Evolutionary conservation across 2,888 invertebrate species (phyloP).

Genomic region (Dicycla oo): DNA sequence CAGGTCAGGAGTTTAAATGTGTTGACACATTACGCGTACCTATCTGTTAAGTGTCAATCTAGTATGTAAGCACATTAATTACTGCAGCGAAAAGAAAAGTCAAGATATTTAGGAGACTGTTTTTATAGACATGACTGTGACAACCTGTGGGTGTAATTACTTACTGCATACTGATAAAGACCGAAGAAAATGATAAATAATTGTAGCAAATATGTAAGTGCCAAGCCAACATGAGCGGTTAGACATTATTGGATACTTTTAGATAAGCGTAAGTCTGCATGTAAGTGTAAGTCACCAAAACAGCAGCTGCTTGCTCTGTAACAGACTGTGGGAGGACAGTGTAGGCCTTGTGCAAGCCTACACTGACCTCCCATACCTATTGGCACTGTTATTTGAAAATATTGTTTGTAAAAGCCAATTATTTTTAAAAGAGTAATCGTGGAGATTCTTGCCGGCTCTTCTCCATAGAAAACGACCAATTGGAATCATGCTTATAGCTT

Average conservation of each 20-base stretch:
- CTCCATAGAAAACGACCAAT: too few relatives aligned
- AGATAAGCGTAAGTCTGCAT: neutral
- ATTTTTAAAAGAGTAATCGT: too few relatives aligned
- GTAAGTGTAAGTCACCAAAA: neutral
- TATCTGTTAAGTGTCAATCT: conserved; percentile 16
- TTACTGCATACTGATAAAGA: neutral
- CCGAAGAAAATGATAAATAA: neutral
- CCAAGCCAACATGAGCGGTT: neutral
- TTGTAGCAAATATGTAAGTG: neutral
- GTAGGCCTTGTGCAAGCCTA: too few relatives aligned
- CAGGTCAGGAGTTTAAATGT: conserved; percentile 37
- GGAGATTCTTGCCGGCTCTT: too few relatives aligned
- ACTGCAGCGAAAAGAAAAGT: neutral
- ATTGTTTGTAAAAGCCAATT: too few relatives aligned
- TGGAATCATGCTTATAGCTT: too few relatives aligned
- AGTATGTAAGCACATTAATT: conserved; percentile 6
- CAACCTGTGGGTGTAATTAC: conserved; percentile 1
- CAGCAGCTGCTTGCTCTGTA: neutral
- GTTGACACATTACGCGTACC: conserved; percentile 34
- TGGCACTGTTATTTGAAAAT: too few relatives aligned
- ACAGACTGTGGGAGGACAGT: too few relatives aligned
- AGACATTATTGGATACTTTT: neutral
- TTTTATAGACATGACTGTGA: conserved; percentile 12
- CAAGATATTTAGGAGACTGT: neutral
- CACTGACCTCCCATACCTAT: too few relatives aligned